Conservation (phyloP, 2,797 vertebrate species). For the Rhodeus uyekii region DNA sequence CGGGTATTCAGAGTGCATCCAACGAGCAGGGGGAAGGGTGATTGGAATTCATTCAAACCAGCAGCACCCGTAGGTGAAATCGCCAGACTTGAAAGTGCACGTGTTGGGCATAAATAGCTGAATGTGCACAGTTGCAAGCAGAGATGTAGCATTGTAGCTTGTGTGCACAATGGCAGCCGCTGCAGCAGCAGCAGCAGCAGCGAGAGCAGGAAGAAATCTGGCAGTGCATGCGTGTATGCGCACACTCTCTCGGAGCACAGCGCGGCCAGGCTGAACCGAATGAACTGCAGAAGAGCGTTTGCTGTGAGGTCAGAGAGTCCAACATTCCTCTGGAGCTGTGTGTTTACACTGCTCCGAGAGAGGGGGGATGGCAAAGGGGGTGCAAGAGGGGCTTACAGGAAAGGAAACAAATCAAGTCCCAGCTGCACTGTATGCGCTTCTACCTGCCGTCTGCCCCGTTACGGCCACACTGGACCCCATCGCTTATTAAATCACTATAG, state of each 20-base stretch:
- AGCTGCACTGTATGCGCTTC: slow-evolving; percentile 41
- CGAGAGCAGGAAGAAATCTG: slow-evolving; percentile 45
- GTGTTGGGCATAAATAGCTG: slow-evolving; percentile 32
- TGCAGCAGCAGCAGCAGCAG: not conserved
- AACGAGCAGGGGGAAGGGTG: slow-evolving; percentile 6
- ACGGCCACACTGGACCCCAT: slow-evolving; percentile 38
- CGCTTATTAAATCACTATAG: slow-evolving; percentile 38
- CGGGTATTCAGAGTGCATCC: slow-evolving; percentile 12
- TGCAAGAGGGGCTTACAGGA: slow-evolving; percentile 70
- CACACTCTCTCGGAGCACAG: slow-evolving; percentile 57
- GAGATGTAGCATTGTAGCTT: slow-evolving; percentile 11
- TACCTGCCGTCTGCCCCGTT: slow-evolving; percentile 34
- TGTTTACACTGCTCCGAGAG: slow-evolving; percentile 80
- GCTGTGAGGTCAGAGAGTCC: slow-evolving; percentile 79
- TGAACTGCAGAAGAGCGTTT: slow-evolving; percentile 76
- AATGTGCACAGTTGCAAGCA: slow-evolving; percentile 23
- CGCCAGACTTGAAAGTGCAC: not conserved
- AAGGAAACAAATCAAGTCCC: slow-evolving; percentile 77
- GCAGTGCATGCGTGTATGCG: slow-evolving; percentile 22
- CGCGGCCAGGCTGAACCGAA: slow-evolving; percentile 79
- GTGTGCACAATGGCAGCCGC: slow-evolving; percentile 40
- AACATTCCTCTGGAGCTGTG: slow-evolving; percentile 84
- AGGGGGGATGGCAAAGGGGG: slow-evolving; percentile 64
- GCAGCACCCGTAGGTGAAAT: slow-evolving; percentile 25
- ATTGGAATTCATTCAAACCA: slow-evolving; percentile 38